Conservation (phyloP, 1,140 invertebrate genomes). For the Planococcus citri region DNA sequence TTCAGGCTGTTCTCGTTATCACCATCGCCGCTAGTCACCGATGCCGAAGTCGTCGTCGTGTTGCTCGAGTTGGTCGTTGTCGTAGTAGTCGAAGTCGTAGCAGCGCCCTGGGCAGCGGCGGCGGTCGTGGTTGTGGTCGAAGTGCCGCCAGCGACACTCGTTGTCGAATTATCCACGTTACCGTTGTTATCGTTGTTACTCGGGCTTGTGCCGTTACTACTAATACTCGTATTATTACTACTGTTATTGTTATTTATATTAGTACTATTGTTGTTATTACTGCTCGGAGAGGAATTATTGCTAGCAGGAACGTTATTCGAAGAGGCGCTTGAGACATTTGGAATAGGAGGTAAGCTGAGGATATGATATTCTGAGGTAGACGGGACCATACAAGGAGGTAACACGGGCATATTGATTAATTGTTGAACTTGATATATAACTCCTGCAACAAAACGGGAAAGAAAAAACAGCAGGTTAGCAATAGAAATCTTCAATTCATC, state of each 20-base stretch:
- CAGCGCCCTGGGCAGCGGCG: background rate
- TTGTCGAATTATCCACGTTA: no score
- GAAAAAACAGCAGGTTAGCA: background rate
- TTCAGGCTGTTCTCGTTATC: background rate
- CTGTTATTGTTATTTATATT: background rate
- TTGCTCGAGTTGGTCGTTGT: no score
- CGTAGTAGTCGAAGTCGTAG: no score
- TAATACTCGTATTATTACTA: background rate
- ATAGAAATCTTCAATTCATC: background rate
- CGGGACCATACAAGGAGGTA: background rate
- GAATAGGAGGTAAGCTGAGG: conserved; percentile 7
- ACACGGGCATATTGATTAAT: conserved; percentile 21
- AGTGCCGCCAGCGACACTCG: background rate
- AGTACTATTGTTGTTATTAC: background rate
- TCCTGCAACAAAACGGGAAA: background rate
- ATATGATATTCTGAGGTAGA: conserved; percentile 4
- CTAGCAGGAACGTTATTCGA: background rate
- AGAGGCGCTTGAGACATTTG: background rate
- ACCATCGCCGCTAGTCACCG: background rate
- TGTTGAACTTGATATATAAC: conserved; percentile 29
- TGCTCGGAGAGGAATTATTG: background rate
- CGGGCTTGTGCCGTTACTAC: background rate
- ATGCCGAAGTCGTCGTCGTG: background rate
- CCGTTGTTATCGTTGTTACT: no score
- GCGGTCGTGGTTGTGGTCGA: background rate